Evolutionary conservation across 2,888 invertebrate genomes (phyloP).

Genomic region (Plutella xylostella): DNA sequence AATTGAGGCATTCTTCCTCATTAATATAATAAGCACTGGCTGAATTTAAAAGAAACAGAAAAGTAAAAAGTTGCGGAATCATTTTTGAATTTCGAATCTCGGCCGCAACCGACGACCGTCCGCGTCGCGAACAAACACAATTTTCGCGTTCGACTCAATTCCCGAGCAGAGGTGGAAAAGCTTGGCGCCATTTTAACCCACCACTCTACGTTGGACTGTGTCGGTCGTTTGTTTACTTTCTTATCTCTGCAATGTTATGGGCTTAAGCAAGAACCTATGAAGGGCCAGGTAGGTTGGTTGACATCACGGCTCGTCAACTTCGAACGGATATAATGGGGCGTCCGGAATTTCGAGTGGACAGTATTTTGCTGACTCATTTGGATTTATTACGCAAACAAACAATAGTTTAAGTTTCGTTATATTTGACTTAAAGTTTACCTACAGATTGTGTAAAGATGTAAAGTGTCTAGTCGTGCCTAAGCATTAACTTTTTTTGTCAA

Average conservation of each 20-base stretch:
- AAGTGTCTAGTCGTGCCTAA: no score
- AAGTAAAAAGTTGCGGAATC: constrained; percentile 13
- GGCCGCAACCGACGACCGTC: constrained; percentile 29
- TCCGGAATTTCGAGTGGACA: no score
- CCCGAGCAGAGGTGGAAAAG: constrained; percentile 23
- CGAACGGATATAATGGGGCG: not conserved
- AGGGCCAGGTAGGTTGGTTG: not conserved
- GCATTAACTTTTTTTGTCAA: no score
- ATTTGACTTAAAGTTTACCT: no score
- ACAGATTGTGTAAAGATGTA: no score
- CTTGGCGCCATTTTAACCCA: constrained; percentile 21
- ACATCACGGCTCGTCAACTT: not conserved
- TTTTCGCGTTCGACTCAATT: no score
- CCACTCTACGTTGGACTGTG: not conserved
- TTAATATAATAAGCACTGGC: constrained; percentile 30
- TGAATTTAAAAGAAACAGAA: constrained; percentile 25
- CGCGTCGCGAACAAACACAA: constrained; percentile 32
- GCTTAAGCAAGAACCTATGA: not conserved
- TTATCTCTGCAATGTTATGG: no score
- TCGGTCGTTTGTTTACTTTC: no score
- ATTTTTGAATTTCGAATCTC: constrained; percentile 17
- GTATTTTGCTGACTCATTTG: no score
- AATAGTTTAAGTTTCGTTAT: no score
- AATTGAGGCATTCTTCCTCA: constrained; percentile 57
- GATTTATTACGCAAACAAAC: no score